phyloP scores from a whole-genome alignment of 2,113 vertebrate species.

The Atlantisia rogersi region DNA sequence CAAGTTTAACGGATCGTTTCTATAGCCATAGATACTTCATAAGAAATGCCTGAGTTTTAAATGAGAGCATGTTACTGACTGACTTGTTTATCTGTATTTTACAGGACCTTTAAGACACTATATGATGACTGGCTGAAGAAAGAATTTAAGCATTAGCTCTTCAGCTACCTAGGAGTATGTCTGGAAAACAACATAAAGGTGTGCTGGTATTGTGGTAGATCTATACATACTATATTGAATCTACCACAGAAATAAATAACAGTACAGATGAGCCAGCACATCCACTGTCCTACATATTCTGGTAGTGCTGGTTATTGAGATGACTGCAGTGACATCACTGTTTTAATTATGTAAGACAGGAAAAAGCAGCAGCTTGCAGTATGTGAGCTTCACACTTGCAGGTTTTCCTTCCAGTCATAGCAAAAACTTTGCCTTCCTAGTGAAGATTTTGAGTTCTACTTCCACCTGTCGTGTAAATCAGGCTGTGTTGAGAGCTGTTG shows the following conservation, averaged over 20 bases:
- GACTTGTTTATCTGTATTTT: neutral
- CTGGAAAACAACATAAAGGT: neutral
- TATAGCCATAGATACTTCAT: neutral
- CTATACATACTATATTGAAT: neutral
- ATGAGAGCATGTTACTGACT: neutral
- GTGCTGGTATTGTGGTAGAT: accelerated
- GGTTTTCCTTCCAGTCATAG: neutral
- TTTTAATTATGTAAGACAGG: neutral
- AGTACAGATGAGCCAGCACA: neutral
- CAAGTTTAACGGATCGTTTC: neutral
- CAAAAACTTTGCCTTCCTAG: neutral
- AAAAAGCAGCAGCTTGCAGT: neutral
- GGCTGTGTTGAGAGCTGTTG: neutral
- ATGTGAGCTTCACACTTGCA: neutral
- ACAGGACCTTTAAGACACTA: neutral
- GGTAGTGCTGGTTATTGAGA: neutral
- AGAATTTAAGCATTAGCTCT: neutral
- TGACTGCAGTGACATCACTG: neutral
- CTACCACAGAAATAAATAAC: neutral
- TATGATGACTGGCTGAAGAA: neutral
- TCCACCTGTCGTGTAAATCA: neutral
- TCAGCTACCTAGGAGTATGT: neutral
- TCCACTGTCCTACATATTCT: neutral
- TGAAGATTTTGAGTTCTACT: neutral
- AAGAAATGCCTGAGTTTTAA: neutral